These are phyloP conservation scores for Abrostola triplasia DNA, from an alignment of 2,888 invertebrate genomes.

Conservation along the genomic window DNA sequence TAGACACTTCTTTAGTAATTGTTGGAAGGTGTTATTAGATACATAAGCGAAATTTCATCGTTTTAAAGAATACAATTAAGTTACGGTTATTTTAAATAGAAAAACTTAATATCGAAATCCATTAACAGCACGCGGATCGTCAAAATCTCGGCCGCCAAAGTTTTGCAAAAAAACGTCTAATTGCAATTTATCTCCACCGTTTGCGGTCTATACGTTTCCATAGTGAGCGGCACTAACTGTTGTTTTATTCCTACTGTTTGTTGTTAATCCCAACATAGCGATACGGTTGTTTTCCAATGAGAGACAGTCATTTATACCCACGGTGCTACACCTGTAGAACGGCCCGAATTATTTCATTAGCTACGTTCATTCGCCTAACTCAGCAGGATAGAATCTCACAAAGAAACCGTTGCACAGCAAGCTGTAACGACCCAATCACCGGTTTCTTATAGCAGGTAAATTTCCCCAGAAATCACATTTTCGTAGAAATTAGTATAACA, in stretches of 20 bases:
- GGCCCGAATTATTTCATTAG: conserved; percentile 54
- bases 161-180: conserved; percentile 55
- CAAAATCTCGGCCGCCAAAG: conserved; percentile 31
- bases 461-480: conserved; percentile 31
- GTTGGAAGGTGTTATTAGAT: too few relatives aligned
- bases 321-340: conserved; percentile 48
- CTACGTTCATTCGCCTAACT: conserved; percentile 47
- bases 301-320: conserved; percentile 48
- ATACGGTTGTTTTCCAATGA: conserved; percentile 54
- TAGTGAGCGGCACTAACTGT: conserved; percentile 55
- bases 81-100: conserved; percentile 47
- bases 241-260: conserved; percentile 54
- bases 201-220: conserved; percentile 54
- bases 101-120: conserved; percentile 40
- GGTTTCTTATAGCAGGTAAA: conserved; percentile 37
- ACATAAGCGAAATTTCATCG: neutral
- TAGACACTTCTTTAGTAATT: too few relatives aligned
- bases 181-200: conserved; percentile 58
- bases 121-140: conserved; percentile 32
- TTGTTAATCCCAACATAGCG: conserved; percentile 47
- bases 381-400: conserved; percentile 48
- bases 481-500: conserved; percentile 25
- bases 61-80: conserved; percentile 39
- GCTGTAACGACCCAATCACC: conserved; percentile 45
- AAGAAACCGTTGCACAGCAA: conserved; percentile 51